Evolutionary conservation across 2,113 vertebrate species (phyloP), one percentile per base, ranked within the genome.

Genomic region (Grallaria varia): DNA sequence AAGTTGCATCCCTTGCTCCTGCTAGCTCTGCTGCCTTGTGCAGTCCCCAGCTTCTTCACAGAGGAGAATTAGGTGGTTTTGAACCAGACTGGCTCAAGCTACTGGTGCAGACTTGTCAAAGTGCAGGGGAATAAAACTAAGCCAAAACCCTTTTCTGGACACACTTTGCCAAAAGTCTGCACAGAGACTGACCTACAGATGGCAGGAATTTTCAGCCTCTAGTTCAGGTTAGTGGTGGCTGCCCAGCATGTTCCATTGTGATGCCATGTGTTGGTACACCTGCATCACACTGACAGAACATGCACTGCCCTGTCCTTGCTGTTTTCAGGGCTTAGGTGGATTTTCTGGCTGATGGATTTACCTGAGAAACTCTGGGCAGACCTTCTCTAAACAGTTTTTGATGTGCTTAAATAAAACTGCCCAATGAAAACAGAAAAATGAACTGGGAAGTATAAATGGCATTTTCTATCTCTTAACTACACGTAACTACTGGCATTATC

Each of bases 191-290:
- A 58, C 17, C 18, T 47, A 31, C 8, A 8, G 33, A 42, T 3
- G 12, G 12, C 20, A 58, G 30, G 42, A 52, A 33, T 62, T 44
- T 58, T 56, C 37, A n/a, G 42, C 50, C 22, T 9, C 13, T 42
- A 14, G 23, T 78, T 40, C 8, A 28, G 10, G 8, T 49, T 40
- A 52, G 21, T 33, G 30, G 22, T 82, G 55, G 12, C 49, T 81
- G 28, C 31, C 22, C 6, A 25, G 63, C 13, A 0, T 35, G 47
- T 18, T 44, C 18, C 35, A 40, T 12, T 8, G 1, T 9, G 4
- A 30, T 58, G 58, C 13, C 66, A 6, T 40, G 19, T 19, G 35
- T 10, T 12, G 16, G 39, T 23, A 44, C 16, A 37, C 8, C 7
- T 50, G 20, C 63, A 62, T 22, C 9, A 4, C 62, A 33, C 30